These are phyloP conservation scores for Patella ulyssiponensis DNA, from an alignment of 2,888 invertebrate species.

Conservation along the genomic window DNA sequence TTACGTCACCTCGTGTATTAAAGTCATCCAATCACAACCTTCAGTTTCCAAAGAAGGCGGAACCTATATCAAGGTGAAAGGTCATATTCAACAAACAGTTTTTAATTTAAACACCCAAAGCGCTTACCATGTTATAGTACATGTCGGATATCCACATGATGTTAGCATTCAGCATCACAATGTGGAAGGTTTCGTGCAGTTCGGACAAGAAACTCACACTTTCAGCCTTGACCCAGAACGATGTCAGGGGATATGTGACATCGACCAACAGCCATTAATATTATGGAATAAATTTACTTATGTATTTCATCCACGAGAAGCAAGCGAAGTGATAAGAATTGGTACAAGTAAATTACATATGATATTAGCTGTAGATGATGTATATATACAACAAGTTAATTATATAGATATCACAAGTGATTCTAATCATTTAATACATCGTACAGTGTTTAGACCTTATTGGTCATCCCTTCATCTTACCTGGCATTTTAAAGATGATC, in stretches of 20 bases:
- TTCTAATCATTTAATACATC: background rate
- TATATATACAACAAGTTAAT: constrained; percentile 15
- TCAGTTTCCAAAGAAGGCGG: background rate
- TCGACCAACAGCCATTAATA: constrained; percentile 19
- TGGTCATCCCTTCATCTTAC: constrained; percentile 32
- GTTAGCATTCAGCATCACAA: constrained; percentile 16
- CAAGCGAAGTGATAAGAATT: background rate
- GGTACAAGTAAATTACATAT: background rate
- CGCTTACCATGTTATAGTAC: constrained; percentile 18
- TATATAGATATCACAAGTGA: constrained; percentile 16
- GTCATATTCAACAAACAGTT: background rate
- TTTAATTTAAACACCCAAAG: background rate
- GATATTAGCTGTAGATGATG: constrained; percentile 22
- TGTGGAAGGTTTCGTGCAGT: constrained; percentile 30
- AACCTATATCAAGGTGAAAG: background rate
- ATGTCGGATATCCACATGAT: constrained; percentile 27
- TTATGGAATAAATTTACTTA: constrained; percentile 29
- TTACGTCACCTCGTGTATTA: constrained; percentile 6
- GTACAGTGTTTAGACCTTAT: constrained; percentile 28
- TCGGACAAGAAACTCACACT: constrained; percentile 27
- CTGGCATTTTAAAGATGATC: constrained; percentile 32
- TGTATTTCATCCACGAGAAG: background rate
- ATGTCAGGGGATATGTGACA: constrained; percentile 28
- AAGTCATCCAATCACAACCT: constrained; percentile 1
- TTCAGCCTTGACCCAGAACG: constrained; percentile 30